phyloP scores from a whole-genome alignment of 2,888 invertebrate species.

The Eulithis prunata region DNA sequence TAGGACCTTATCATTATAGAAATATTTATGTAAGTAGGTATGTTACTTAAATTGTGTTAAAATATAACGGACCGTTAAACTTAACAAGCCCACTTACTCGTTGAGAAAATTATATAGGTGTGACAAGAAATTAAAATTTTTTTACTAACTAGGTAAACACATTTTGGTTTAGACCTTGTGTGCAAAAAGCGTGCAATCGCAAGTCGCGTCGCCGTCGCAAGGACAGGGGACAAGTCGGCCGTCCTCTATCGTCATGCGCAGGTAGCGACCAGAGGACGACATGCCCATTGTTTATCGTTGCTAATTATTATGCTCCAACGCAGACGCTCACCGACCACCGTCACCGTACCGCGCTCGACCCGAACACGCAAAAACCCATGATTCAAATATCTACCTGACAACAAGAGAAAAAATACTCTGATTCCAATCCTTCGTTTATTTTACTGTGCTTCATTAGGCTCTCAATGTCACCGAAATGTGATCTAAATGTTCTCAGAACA shows the following conservation, averaged over 20 bases:
- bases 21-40: neutral
- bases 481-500: constrained; percentile 36
- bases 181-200: constrained; percentile 59
- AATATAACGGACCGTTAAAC: neutral
- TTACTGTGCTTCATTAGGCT: constrained; percentile 19
- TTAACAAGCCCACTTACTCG: neutral
- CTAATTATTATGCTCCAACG: constrained; percentile 82
- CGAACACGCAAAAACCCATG: constrained; percentile 66
- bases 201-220: constrained; percentile 52
- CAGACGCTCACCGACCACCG: constrained; percentile 69
- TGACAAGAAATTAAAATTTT: too few species aligned
- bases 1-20: neutral
- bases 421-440: constrained; percentile 36
- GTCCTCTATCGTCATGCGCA: constrained; percentile 80
- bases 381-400: constrained; percentile 63
- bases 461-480: constrained; percentile 35
- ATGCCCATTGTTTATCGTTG: constrained; percentile 82
- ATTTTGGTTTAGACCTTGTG: constrained; percentile 37
- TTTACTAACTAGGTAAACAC: constrained; percentile 1
- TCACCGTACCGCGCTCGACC: constrained; percentile 51
- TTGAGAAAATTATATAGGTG: too few species aligned
- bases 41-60: neutral
- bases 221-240: constrained; percentile 77
- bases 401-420: constrained; percentile 44
- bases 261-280: constrained; percentile 80